A percentile compares a stretch with the other conserved stretches of the same genome.
Evolutionary conservation across 2,888 invertebrate species (phyloP).

Genomic region (Dascillus cervinus): DNA sequence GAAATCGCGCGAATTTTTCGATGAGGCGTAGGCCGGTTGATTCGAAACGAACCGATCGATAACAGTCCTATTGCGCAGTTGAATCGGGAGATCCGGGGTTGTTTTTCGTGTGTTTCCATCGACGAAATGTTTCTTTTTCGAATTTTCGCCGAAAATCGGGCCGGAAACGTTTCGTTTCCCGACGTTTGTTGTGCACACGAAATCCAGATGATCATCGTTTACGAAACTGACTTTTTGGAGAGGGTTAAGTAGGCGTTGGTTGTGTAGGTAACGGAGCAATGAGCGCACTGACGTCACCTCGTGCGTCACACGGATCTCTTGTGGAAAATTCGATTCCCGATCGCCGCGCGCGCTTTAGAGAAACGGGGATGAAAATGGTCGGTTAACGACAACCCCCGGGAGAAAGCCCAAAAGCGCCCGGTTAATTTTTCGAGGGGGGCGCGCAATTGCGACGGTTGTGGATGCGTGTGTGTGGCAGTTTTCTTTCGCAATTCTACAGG

Average conservation of each 20-base stretch:
- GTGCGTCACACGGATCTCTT: slow-evolving; percentile 26
- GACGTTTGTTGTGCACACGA: background rate
- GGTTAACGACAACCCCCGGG: no score
- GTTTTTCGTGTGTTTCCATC: no score
- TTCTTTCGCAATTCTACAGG: no score
- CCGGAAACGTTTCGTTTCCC: background rate
- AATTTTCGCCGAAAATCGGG: no score
- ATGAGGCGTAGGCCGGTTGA: slow-evolving; percentile 11
- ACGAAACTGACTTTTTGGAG: background rate
- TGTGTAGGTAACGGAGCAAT: slow-evolving; percentile 18
- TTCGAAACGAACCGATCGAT: slow-evolving; percentile 15
- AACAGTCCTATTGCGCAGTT: slow-evolving; percentile 16
- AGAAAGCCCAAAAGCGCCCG: no score
- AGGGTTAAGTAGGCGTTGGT: slow-evolving; percentile 10
- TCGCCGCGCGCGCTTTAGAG: no score
- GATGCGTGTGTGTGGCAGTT: no score
- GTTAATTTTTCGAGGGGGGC: no score
- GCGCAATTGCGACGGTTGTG: no score
- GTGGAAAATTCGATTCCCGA: no score
- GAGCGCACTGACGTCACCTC: slow-evolving; percentile 26
- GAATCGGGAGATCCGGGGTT: background rate
- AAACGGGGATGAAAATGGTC: no score
- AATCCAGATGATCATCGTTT: slow-evolving; percentile 5
- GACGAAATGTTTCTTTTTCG: no score
- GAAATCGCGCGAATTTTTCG: background rate